Evolutionary conservation across 2,797 vertebrate species (phyloP), one percentile per base, ranked within the genome.

Genomic region (Australoheros facetus): DNA sequence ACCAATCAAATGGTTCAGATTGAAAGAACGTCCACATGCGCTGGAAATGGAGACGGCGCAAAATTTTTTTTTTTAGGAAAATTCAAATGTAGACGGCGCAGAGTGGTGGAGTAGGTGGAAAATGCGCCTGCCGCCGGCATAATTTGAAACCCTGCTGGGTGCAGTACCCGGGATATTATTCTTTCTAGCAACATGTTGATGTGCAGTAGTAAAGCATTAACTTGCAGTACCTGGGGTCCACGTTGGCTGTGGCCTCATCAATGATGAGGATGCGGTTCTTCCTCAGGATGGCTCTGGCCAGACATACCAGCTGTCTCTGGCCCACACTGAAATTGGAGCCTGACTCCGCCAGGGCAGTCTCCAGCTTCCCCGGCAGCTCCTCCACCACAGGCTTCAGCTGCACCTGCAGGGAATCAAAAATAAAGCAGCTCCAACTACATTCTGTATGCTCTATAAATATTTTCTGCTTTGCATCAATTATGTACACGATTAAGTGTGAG

Each of bases 321-420:
- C 98, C 98, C 81, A 99, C 96, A 5, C 98, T 99, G 91, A 99
- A 99, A 94, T 99, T 99, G 53, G 97, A 97, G 37, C 98, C 98
- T 0, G 97, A 98, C 94, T 99, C 98, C 5, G 97, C 97, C 91
- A 99, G 91, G 71, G 97, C 95, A 0, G 96, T 96, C 88, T 99
- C 97, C 90, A 99, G 83, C 91, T 97, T 97, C 11, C 93, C 89
- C 2, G 97, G 98, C 1, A 99, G 94, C 56, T 98, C 97, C 91
- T 98, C 97, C 56, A 99, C 96, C 82, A 92, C 93, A 37, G 95
- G 90, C 88, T 97, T 99, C 66, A 99, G 94, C 58, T 99, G 98
- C n/a, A 99, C 98, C 98, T 98, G 89, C 19, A 86, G 80, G 85
- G 7, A 56, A 16, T 16, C 62, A 14, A 37, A 8, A 66, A 64